Percentiles rank a stretch among this genome's conserved stretches.
These are phyloP conservation scores for Anthopleura sola DNA, from an alignment of 64 coral and sea anemone species.

Conservation along the genomic window DNA sequence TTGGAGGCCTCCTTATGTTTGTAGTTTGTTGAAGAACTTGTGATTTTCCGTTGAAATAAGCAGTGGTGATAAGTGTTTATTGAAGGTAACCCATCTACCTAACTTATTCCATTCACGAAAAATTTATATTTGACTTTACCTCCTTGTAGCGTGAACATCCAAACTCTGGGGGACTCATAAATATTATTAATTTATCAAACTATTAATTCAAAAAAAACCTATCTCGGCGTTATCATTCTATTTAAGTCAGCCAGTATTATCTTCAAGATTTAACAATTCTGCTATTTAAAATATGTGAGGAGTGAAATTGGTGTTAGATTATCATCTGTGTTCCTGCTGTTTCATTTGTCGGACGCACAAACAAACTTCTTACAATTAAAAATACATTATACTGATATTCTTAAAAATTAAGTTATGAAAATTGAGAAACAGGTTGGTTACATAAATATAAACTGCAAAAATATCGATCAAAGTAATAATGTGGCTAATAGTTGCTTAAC, in stretches of 20 bases:
- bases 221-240: neutral
- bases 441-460: neutral
- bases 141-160: too few relatives aligned
- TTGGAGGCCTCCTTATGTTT: conserved; percentile 12
- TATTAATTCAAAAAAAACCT: neutral
- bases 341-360: neutral
- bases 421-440: too few relatives aligned
- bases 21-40: neutral
- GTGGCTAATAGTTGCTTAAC: neutral
- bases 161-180: neutral
- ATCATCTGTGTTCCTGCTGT: neutral
- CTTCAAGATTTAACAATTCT: neutral
- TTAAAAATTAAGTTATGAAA: too few relatives aligned
- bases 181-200: neutral
- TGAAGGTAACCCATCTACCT: neutral
- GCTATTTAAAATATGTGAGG: neutral
- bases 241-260: neutral
- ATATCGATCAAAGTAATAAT: neutral
- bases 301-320: neutral
- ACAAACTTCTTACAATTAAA: too few relatives aligned
- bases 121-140: neutral
- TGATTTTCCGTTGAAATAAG: neutral
- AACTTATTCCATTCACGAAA: neutral
- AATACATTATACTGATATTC: too few relatives aligned
- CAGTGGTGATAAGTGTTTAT: neutral